phyloP scores from a whole-genome alignment of 2,113 vertebrate genomes.

The Sturnira hondurensis region DNA sequence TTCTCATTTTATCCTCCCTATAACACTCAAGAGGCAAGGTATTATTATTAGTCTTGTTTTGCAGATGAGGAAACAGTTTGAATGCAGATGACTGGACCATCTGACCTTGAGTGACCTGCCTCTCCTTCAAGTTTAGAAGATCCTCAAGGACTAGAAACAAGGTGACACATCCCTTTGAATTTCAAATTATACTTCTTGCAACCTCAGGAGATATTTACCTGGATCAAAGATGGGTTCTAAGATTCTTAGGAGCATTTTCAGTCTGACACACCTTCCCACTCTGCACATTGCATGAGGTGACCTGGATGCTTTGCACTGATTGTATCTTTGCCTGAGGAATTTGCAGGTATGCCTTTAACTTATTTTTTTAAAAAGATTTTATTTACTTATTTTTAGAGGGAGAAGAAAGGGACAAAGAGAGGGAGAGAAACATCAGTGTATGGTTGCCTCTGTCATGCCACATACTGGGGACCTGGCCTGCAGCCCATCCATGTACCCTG shows the following conservation, averaged over 20 bases:
- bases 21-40: background rate
- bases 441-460: no score
- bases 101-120: background rate
- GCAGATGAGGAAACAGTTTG: background rate
- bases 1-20: background rate
- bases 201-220: background rate
- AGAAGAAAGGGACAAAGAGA: no score
- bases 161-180: background rate
- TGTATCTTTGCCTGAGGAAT: conserved; percentile 42
- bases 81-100: background rate
- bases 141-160: background rate
- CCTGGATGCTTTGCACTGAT: conserved; percentile 29
- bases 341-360: background rate
- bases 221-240: background rate
- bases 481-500: no score
- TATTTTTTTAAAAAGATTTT: background rate
- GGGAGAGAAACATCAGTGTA: no score
- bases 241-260: conserved; percentile 23
- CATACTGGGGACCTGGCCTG: no score
- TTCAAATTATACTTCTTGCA: background rate
- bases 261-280: conserved; percentile 7
- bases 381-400: no score
- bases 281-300: conserved; percentile 18
- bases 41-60: background rate
- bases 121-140: background rate